Conservation (phyloP, 2,888 invertebrate species). For the Dorcus parallelipipedus region DNA sequence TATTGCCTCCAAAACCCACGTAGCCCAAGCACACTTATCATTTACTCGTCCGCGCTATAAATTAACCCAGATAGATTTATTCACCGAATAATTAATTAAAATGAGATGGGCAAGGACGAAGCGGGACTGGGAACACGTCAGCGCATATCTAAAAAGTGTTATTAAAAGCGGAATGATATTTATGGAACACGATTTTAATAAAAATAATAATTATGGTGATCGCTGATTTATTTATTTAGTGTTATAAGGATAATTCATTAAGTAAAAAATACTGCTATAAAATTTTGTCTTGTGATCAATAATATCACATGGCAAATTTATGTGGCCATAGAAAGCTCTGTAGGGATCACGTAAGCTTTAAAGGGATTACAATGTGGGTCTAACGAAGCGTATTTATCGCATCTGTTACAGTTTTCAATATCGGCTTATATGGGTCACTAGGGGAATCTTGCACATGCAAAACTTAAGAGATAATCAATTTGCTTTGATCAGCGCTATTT, state of each 20-base stretch:
- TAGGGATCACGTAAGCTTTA: neutral
- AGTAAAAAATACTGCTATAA: too few relatives aligned
- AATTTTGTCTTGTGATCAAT: too few relatives aligned
- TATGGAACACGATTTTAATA: neutral
- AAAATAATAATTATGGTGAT: neutral
- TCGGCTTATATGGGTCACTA: slow-evolving; percentile 1
- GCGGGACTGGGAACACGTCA: neutral
- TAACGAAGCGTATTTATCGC: slow-evolving; percentile 1
- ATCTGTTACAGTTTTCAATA: slow-evolving; percentile 3
- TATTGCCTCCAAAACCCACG: slow-evolving; percentile 16
- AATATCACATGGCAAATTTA: too few relatives aligned
- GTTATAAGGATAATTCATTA: too few relatives aligned
- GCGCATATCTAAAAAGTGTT: neutral
- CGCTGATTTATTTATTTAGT: too few relatives aligned
- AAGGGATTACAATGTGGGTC: neutral
- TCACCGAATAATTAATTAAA: slow-evolving; percentile 5
- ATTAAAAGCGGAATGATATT: neutral
- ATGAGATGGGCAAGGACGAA: neutral
- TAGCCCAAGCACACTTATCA: slow-evolving; percentile 9
- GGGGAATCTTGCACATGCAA: neutral
- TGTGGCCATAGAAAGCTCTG: neutral
- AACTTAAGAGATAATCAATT: too few relatives aligned
- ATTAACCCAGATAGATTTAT: slow-evolving; percentile 15
- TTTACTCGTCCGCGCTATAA: slow-evolving; percentile 7
- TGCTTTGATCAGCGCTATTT: too few relatives aligned